Percentiles rank a stretch among this genome's conserved stretches.
These are phyloP conservation scores for Mizuhopecten yessoensis DNA, from an alignment of 1,140 invertebrate species.

Conservation along the genomic window DNA sequence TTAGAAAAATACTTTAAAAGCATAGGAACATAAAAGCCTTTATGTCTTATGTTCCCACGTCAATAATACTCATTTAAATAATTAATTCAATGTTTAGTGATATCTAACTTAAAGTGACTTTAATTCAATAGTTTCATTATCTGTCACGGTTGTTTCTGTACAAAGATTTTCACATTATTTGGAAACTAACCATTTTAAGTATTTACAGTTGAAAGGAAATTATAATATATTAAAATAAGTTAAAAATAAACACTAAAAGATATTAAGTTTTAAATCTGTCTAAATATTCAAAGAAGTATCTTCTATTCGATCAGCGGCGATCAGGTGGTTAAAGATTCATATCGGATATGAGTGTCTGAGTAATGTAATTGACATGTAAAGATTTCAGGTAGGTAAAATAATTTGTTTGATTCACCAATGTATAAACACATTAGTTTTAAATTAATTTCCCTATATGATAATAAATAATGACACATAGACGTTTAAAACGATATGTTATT, in stretches of 20 bases:
- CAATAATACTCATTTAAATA: no score
- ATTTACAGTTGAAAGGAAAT: not conserved
- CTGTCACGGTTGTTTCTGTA: not conserved
- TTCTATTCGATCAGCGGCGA: not conserved
- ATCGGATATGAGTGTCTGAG: not conserved
- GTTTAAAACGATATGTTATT: conserved; percentile 22
- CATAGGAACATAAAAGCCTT: no score
- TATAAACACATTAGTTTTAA: not conserved
- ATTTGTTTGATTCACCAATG: not conserved
- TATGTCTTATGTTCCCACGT: no score
- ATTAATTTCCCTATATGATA: not conserved
- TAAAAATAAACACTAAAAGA: not conserved
- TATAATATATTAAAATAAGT: not conserved
- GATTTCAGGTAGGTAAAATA: not conserved
- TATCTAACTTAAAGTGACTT: not conserved
- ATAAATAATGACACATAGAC: not conserved
- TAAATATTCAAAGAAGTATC: conserved; percentile 35
- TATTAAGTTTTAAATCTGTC: not conserved
- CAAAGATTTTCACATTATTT: not conserved
- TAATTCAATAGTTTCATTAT: not conserved
- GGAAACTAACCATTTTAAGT: not conserved
- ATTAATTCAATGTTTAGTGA: no score
- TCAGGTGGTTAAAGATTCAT: not conserved
- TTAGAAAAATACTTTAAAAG: no score
- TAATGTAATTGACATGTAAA: not conserved